Percentiles rank a stretch among this genome's conserved stretches.
Evolutionary conservation across 1,140 invertebrate genomes (phyloP).

Genomic region (Atta colombica): DNA sequence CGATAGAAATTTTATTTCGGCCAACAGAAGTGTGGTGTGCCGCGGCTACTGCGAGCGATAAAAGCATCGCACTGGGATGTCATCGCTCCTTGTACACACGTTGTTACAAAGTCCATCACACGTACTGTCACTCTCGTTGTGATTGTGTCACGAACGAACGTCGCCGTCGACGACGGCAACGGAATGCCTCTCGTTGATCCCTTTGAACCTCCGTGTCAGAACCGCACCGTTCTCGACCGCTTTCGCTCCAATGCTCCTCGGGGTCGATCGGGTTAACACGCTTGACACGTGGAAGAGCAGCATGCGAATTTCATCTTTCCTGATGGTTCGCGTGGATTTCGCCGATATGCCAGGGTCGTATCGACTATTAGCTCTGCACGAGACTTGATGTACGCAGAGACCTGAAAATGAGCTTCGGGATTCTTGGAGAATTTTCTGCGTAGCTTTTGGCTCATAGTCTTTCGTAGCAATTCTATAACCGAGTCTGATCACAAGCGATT

Average conservation of each 20-base stretch:
- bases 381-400: background rate
- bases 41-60: constrained; percentile 11
- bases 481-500: too few species aligned
- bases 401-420: background rate
- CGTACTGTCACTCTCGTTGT: constrained; percentile 26
- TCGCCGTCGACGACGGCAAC: background rate
- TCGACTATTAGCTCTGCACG: background rate
- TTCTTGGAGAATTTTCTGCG: background rate
- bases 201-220: constrained; percentile 23
- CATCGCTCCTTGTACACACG: constrained; percentile 5
- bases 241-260: constrained; percentile 13
- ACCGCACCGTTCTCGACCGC: constrained; percentile 14
- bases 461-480: too few species aligned
- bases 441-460: background rate
- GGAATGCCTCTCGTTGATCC: constrained; percentile 37
- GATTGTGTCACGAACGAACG: constrained; percentile 16
- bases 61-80: constrained; percentile 57
- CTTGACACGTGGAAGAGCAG: constrained; percentile 16
- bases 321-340: background rate
- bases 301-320: constrained; percentile 21
- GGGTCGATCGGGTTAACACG: constrained; percentile 39
- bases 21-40: background rate
- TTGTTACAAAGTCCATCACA: constrained; percentile 7
- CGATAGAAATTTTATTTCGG: background rate
- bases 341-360: background rate